Conservation (phyloP, 53 echinoderm and acorn worm genomes). For the Holothuria scabra region DNA sequence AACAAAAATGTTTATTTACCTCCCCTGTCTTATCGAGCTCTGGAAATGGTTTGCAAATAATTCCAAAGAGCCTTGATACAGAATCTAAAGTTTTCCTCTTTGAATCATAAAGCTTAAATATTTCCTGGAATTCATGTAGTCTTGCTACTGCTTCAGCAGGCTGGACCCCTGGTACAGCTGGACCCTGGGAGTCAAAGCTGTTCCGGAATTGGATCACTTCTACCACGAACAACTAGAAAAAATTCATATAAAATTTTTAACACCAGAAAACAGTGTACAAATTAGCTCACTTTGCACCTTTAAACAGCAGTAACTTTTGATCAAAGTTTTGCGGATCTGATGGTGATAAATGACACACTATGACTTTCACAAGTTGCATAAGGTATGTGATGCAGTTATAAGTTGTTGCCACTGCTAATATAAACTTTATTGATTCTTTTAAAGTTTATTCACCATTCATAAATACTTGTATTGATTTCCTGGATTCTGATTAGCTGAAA, state of each 20-base stretch:
- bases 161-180: slow-evolving; percentile 95
- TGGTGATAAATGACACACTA: too few relatives aligned
- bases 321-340: too few relatives aligned
- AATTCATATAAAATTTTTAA: not conserved
- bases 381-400: too few relatives aligned
- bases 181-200: slow-evolving; percentile 99
- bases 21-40: slow-evolving; percentile 90
- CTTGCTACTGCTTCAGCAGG: slow-evolving; percentile 94
- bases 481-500: too few relatives aligned
- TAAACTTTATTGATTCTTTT: too few relatives aligned
- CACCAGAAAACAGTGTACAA: not conserved
- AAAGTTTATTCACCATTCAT: too few relatives aligned
- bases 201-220: slow-evolving; percentile 98
- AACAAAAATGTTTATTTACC: not conserved
- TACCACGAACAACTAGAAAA: slow-evolving; percentile 88
- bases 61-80: slow-evolving; percentile 97
- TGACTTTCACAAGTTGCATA: too few relatives aligned
- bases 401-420: too few relatives aligned
- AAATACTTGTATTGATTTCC: too few relatives aligned
- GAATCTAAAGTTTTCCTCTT: slow-evolving; percentile 95
- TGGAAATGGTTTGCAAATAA: slow-evolving; percentile 95
- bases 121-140: slow-evolving; percentile 96
- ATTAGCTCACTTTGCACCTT: not conserved
- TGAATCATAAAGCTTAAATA: slow-evolving; percentile 95
- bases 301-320: too few relatives aligned